Conservation (phyloP, 1,140 invertebrate genomes). For the Trichogramma pretiosum region DNA sequence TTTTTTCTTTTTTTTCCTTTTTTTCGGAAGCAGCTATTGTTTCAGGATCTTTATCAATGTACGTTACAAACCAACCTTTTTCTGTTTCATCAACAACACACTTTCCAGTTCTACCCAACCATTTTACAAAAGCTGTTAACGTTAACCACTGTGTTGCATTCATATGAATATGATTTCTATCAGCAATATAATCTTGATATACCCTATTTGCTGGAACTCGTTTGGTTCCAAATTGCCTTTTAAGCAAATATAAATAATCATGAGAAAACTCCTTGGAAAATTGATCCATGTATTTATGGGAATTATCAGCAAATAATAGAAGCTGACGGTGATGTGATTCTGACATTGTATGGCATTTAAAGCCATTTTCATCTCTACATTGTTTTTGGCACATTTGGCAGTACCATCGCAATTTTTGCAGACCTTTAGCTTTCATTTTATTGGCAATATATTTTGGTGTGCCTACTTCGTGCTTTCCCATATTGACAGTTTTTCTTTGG, state of each 20-base stretch:
- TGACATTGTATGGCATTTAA: constrained; percentile 97
- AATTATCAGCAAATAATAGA: constrained; percentile 91
- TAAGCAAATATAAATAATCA: constrained; percentile 75
- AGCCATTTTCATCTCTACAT: constrained; percentile 97
- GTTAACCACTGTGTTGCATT: constrained; percentile 96
- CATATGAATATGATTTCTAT: constrained; percentile 94
- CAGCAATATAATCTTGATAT: constrained; percentile 96
- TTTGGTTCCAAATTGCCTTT: constrained; percentile 84
- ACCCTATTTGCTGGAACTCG: constrained; percentile 92
- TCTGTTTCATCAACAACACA: too few relatives aligned
- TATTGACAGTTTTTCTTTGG: too few relatives aligned
- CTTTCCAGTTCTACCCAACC: constrained; percentile 82
- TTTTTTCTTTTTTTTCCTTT: too few relatives aligned
- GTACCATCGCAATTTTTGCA: constrained; percentile 97
- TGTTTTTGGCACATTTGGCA: constrained; percentile 99
- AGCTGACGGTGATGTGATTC: constrained; percentile 97
- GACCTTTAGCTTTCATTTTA: constrained; percentile 95
- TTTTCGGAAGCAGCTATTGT: too few relatives aligned
- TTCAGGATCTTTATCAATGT: too few relatives aligned
- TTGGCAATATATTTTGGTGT: constrained; percentile 98
- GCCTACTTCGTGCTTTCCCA: constrained; percentile 81
- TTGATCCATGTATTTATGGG: constrained; percentile 80
- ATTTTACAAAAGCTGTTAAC: constrained; percentile 92
- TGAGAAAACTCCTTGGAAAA: constrained; percentile 86
- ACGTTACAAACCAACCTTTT: too few relatives aligned